phyloP scores from a whole-genome alignment of 1,140 invertebrate genomes.

The Calosoma granatense region DNA sequence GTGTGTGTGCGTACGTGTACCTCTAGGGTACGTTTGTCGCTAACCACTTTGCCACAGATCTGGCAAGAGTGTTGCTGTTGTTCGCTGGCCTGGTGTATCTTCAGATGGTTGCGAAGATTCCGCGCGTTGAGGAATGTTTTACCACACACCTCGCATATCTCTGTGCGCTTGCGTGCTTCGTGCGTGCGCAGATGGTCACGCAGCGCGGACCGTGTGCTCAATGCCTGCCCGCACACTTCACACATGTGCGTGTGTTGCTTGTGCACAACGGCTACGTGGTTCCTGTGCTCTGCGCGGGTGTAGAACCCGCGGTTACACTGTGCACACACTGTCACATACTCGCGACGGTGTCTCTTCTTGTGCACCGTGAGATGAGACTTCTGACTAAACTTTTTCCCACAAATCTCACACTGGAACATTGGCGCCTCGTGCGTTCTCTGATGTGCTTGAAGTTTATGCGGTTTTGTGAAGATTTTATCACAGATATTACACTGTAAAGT shows the following conservation, averaged over 20 bases:
- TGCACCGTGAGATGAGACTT: conserved; percentile 55
- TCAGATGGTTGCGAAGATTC: conserved; percentile 18
- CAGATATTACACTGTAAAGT: conserved; percentile 1
- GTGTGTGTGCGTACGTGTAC: conserved; percentile 55
- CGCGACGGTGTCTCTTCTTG: conserved; percentile 46
- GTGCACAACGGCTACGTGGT: conserved; percentile 21
- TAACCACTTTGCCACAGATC: neutral
- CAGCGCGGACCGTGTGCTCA: conserved; percentile 20
- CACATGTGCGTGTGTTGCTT: conserved; percentile 23
- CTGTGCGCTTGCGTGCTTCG: conserved; percentile 20
- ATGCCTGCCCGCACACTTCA: conserved; percentile 22
- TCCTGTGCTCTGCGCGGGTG: conserved; percentile 19
- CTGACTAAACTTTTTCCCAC: conserved; percentile 58
- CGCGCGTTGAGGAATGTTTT: conserved; percentile 20
- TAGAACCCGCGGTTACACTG: conserved; percentile 24
- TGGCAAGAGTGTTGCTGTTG: neutral
- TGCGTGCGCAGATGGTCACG: conserved; percentile 23
- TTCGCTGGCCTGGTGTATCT: conserved; percentile 11
- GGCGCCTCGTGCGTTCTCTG: neutral
- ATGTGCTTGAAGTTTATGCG: neutral
- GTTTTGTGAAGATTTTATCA: neutral
- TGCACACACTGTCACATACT: conserved; percentile 28
- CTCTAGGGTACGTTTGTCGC: conserved; percentile 10
- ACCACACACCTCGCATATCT: conserved; percentile 27
- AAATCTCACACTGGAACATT: conserved; percentile 57